Conservation (phyloP, 2,797 vertebrate species). For the Sebastes oblongus region DNA sequence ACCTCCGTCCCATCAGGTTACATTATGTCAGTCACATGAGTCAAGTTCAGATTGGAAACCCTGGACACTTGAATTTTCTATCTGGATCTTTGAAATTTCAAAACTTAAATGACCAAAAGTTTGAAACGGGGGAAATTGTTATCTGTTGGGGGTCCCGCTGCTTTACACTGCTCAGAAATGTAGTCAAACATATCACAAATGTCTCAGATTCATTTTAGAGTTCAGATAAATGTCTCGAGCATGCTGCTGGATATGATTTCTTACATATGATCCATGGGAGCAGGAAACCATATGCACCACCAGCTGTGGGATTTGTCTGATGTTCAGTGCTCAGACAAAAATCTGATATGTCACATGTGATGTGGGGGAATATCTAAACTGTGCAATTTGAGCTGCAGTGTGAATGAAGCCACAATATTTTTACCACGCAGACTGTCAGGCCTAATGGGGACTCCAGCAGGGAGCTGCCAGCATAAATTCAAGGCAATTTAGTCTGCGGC, state of each 20-base stretch:
- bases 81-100: not conserved
- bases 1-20: not conserved
- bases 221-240: not conserved
- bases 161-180: not conserved
- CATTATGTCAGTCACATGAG: not conserved
- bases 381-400: not conserved
- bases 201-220: not conserved
- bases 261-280: not conserved
- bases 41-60: not conserved
- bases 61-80: not conserved
- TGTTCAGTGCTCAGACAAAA: not conserved
- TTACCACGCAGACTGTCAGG: not conserved
- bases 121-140: not conserved
- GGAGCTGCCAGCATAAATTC: not conserved
- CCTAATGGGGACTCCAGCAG: not conserved
- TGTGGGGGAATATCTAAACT: not conserved
- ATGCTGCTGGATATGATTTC: not conserved
- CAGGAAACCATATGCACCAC: not conserved
- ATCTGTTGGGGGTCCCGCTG: accelerated
- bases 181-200: not conserved
- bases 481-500: not conserved
- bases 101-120: not conserved
- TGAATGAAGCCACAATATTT: not conserved
- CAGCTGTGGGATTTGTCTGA: not conserved
- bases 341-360: not conserved